A percentile compares a stretch with the other conserved stretches of the same genome.
These are phyloP conservation scores for Halyomorpha halys DNA, from an alignment of 1,140 invertebrate species.

Conservation along the genomic window DNA sequence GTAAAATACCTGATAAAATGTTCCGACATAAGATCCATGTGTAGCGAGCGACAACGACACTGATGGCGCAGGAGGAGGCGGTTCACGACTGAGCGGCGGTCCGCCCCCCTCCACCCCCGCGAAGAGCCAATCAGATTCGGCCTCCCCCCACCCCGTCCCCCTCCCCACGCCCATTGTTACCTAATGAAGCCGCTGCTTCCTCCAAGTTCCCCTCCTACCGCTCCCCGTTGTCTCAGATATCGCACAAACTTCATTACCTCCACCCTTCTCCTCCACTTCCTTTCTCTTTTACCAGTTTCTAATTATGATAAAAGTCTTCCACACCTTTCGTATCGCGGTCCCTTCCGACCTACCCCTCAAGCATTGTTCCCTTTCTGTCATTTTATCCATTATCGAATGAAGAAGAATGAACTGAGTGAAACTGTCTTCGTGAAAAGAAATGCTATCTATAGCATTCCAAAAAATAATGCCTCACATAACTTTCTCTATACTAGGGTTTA, in stretches of 20 bases:
- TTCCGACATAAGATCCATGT: constrained; percentile 2
- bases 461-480: no score
- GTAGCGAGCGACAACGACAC: not conserved
- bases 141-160: constrained; percentile 2
- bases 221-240: not conserved
- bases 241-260: constrained; percentile 8
- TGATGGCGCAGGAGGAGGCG: not conserved
- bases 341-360: not conserved
- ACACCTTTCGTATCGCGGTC: not conserved
- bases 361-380: not conserved
- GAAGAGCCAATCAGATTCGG: not conserved
- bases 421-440: no score
- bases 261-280: not conserved
- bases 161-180: constrained; percentile 5
- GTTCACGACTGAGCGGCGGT: not conserved
- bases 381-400: no score
- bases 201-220: not conserved
- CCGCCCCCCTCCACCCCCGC: constrained; percentile 7
- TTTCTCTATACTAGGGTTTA: no score
- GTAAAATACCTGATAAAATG: constrained; percentile 3
- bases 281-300: constrained; percentile 5
- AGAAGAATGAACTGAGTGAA: no score
- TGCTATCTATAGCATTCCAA: no score
- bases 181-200: constrained; percentile 5
- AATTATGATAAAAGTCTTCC: constrained; percentile 12